phyloP scores from a whole-genome alignment of 2,888 invertebrate species.

The Anthophora plumipes region DNA sequence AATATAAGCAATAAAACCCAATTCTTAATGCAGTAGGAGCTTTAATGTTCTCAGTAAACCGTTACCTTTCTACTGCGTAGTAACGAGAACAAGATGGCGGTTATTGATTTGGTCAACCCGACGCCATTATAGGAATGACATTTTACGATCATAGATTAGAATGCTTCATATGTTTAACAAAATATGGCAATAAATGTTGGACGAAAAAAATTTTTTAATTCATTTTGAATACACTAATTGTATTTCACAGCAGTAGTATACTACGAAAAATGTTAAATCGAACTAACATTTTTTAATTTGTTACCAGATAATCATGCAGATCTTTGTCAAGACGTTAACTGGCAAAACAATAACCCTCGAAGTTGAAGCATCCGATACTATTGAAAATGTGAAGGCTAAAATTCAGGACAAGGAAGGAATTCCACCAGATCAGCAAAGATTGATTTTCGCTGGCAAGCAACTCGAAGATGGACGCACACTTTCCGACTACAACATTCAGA shows the following conservation, averaged over 20 bases:
- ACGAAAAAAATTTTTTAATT: not conserved
- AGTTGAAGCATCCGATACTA: constrained; percentile 53
- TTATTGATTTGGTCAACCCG: constrained; percentile 35
- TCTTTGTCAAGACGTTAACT: constrained; percentile 69
- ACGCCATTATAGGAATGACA: constrained; percentile 30
- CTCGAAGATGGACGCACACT: constrained; percentile 97
- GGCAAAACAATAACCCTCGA: constrained; percentile 57
- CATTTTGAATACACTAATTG: not conserved
- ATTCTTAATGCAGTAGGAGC: not conserved
- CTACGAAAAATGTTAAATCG: not conserved
- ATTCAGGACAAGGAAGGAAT: constrained; percentile 85
- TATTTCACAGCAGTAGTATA: not conserved
- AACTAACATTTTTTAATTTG: constrained; percentile 3
- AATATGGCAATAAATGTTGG: not conserved
- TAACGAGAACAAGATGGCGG: constrained; percentile 62
- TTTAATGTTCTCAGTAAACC: not conserved
- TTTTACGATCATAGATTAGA: not conserved
- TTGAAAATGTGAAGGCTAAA: constrained; percentile 54
- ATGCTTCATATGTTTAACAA: not conserved
- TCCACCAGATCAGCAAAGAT: constrained; percentile 93
- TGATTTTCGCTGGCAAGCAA: constrained; percentile 98
- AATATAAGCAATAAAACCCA: not conserved
- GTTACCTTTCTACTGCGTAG: constrained; percentile 31
- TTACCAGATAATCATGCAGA: constrained; percentile 74
- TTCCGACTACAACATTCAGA: constrained; percentile 97